Evolutionary conservation across 2,888 invertebrate genomes (phyloP).

Genomic region (Mellilla xanthometata): DNA sequence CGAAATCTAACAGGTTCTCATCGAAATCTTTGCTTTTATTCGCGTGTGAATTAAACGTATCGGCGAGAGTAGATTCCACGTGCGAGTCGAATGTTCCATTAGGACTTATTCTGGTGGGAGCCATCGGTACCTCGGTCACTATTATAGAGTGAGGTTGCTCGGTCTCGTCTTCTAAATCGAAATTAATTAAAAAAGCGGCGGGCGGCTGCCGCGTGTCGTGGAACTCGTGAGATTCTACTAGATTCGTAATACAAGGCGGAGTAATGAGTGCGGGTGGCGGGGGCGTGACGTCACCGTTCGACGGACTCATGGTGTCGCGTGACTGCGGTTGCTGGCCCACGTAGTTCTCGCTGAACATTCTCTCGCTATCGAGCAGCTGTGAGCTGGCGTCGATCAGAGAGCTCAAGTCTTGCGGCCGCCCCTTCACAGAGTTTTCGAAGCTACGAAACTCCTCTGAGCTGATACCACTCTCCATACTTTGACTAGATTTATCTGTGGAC

Average conservation of each 20-base stretch:
- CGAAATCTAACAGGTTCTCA: slow-evolving; percentile 23
- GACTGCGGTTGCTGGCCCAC: slow-evolving; percentile 31
- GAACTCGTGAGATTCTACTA: slow-evolving; percentile 64
- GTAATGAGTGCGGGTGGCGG: slow-evolving; percentile 46
- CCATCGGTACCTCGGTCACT: slow-evolving; percentile 62
- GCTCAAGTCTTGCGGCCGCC: slow-evolving; percentile 63
- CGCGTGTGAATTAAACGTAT: slow-evolving; percentile 51
- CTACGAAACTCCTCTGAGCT: slow-evolving; percentile 59
- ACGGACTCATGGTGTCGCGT: slow-evolving; percentile 42
- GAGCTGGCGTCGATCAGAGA: slow-evolving; percentile 60
- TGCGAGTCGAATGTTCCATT: slow-evolving; percentile 52
- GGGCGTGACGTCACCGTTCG: slow-evolving; percentile 36
- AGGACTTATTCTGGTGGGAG: slow-evolving; percentile 47
- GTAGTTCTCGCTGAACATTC: slow-evolving; percentile 48
- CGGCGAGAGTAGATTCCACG: slow-evolving; percentile 30
- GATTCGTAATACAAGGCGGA: slow-evolving; percentile 61
- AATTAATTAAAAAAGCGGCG: slow-evolving; percentile 54
- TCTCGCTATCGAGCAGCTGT: slow-evolving; percentile 55
- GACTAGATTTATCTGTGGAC: slow-evolving; percentile 52
- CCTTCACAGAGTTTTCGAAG: slow-evolving; percentile 57
- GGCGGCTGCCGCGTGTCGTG: slow-evolving; percentile 47
- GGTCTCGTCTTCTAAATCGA: slow-evolving; percentile 64
- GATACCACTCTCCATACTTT: slow-evolving; percentile 51
- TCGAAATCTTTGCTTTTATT: slow-evolving; percentile 21
- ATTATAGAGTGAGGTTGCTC: slow-evolving; percentile 76